Evolutionary conservation across 2,797 vertebrate genomes (phyloP).

Genomic region (Protonibea diacanthus): DNA sequence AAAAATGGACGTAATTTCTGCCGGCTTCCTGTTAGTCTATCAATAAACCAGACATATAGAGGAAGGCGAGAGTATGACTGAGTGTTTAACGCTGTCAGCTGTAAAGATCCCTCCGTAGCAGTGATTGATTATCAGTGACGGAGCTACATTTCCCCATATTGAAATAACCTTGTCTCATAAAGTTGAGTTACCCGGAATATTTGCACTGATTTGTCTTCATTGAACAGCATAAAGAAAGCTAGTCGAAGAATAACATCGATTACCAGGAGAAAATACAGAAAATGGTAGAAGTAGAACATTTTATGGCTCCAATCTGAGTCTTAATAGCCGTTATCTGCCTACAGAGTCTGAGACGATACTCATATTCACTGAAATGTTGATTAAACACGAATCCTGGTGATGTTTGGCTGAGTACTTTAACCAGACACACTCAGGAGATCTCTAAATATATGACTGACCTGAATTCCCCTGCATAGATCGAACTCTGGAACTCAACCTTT

Average conservation of each 20-base stretch:
- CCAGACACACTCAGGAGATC: background rate
- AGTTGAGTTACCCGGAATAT: background rate
- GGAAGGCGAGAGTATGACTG: constrained; percentile 1
- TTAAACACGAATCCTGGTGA: background rate
- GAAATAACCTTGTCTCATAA: constrained; percentile 6
- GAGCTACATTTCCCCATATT: background rate
- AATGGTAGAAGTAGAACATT: no score
- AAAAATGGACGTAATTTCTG: constrained; percentile 28
- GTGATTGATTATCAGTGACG: constrained; percentile 18
- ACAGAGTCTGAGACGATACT: background rate
- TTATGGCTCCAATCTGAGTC: no score
- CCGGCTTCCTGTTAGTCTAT: constrained; percentile 31
- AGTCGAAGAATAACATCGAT: background rate
- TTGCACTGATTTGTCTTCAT: constrained; percentile 2
- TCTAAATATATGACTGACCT: no score
- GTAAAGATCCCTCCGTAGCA: background rate
- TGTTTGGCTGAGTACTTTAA: no score
- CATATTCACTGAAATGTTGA: background rate
- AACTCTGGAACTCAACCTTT: no score
- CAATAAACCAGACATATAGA: constrained; percentile 28
- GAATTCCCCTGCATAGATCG: background rate
- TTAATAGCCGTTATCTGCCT: background rate
- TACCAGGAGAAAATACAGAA: background rate
- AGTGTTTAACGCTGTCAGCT: constrained; percentile 9
- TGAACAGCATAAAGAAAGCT: background rate